Evolutionary conservation across 2,797 vertebrate species (phyloP), one percentile per base, ranked within the genome.

Genomic region (Cottoperca gobio): DNA sequence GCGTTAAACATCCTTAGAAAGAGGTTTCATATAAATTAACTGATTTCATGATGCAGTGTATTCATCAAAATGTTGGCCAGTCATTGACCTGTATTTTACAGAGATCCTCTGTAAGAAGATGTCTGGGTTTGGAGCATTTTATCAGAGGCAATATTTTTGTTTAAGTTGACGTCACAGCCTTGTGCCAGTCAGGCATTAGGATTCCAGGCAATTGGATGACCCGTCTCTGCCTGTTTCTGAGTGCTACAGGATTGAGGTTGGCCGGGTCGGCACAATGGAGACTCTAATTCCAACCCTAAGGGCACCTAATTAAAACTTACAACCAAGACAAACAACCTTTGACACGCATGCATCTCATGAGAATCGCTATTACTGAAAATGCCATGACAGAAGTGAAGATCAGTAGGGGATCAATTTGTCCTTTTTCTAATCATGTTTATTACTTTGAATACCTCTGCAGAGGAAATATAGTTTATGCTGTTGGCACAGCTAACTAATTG

Each of bases 291-390:
- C 85, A 85, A 84, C 81, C 89, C 85, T 64, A 72, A 82, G 88
- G 87, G 82, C 89, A 86, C 88, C 84, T 90, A 91, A 92, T 93
- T 93, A 93, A 92, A 91, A 89, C 81, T 79, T 90, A 86, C 78
- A 88, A 84, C 84, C 78, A 88, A 86, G 83, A 89, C 84, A 86
- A 90, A 91, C 63, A 82, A 88, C 88, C 85, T 84, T 88, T 90
- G 86, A 86, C 89, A 82, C 77, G 57, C 16, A 5, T 76, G 73
- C 75, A 71, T 87, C 84, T 83, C 75, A 24, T 39, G 85, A 79
- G 80, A 85, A 70, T 79, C 23, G 2, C 76, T 79, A 50, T 84
- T 77, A 70, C 71, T 83, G 59, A 84, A 90, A 89, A 86, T 82
- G 70, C 50, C 24, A 48, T 66, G 73, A 86, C 78, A 67, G 37